Percentiles rank a stretch among this genome's conserved stretches.
These are phyloP conservation scores for Rhizoglyphus robini DNA, from an alignment of 1,140 invertebrate species.

Conservation along the genomic window DNA sequence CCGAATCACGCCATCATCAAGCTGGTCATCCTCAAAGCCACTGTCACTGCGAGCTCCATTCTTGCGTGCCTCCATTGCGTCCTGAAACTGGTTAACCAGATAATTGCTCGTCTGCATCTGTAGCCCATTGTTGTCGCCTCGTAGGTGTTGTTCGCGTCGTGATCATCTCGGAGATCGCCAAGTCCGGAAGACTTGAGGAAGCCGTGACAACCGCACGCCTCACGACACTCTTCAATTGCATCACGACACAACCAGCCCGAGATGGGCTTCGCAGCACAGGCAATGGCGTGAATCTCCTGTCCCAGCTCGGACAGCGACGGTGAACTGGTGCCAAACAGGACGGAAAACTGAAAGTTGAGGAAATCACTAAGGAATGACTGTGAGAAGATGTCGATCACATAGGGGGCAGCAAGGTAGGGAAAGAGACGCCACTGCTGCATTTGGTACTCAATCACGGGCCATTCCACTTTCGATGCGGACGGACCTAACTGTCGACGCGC, in stretches of 20 bases:
- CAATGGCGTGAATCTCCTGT: conserved; percentile 78
- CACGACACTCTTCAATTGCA: conserved; percentile 74
- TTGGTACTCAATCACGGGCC: conserved; percentile 78
- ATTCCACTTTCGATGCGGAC: conserved; percentile 40
- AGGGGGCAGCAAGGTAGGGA: conserved; percentile 68
- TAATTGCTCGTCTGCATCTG: conserved; percentile 87
- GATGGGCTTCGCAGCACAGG: conserved; percentile 71
- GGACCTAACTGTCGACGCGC: conserved; percentile 77
- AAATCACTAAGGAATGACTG: conserved; percentile 40
- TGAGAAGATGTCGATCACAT: conserved; percentile 57
- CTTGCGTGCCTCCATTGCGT: conserved; percentile 16
- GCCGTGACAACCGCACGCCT: conserved; percentile 67
- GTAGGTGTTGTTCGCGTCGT: conserved; percentile 84
- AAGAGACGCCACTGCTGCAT: conserved; percentile 78
- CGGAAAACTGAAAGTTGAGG: conserved; percentile 40
- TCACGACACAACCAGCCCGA: conserved; percentile 66
- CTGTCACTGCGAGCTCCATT: background rate
- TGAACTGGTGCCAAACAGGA: conserved; percentile 35
- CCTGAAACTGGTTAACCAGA: conserved; percentile 47
- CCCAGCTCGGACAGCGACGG: conserved; percentile 43
- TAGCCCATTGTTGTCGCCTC: conserved; percentile 90
- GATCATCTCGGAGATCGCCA: conserved; percentile 65
- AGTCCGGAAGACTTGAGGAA: conserved; percentile 52
- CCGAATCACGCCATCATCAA: background rate
- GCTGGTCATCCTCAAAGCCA: background rate